Conservation (phyloP, 2,113 vertebrate genomes). For the Pluvianellus socialis region DNA sequence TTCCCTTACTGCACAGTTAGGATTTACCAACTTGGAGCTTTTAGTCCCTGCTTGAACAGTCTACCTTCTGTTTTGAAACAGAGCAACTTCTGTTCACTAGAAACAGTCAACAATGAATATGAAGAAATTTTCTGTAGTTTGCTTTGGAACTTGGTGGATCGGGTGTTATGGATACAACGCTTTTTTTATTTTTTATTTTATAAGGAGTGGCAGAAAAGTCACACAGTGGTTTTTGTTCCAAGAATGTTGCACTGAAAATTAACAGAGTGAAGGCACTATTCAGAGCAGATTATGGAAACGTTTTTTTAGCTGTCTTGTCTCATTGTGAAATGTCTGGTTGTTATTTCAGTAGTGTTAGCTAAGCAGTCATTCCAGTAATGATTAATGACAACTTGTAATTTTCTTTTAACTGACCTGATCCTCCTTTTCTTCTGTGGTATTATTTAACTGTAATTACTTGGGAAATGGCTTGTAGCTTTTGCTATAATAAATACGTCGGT, state of each 20-base stretch:
- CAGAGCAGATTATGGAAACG: background rate
- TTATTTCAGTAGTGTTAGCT: background rate
- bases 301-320: background rate
- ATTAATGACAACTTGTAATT: background rate
- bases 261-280: background rate
- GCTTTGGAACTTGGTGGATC: conserved; percentile 57
- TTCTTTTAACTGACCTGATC: background rate
- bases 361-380: background rate
- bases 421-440: background rate
- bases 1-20: conserved; percentile 1
- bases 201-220: conserved; percentile 4
- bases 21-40: conserved; percentile 52
- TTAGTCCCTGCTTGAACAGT: conserved; percentile 67
- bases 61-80: conserved; percentile 75
- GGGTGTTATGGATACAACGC: conserved; percentile 43
- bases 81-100: conserved; percentile 73
- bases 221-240: conserved; percentile 48
- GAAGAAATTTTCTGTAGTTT: conserved; percentile 64
- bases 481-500: background rate
- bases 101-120: conserved; percentile 71
- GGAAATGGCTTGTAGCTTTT: background rate
- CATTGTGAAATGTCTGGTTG: background rate
- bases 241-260: conserved; percentile 32
- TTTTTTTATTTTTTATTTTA: background rate
- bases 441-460: background rate